Evolutionary conservation across 2,888 invertebrate genomes (phyloP).

Genomic region (Microctonus brassicae): DNA sequence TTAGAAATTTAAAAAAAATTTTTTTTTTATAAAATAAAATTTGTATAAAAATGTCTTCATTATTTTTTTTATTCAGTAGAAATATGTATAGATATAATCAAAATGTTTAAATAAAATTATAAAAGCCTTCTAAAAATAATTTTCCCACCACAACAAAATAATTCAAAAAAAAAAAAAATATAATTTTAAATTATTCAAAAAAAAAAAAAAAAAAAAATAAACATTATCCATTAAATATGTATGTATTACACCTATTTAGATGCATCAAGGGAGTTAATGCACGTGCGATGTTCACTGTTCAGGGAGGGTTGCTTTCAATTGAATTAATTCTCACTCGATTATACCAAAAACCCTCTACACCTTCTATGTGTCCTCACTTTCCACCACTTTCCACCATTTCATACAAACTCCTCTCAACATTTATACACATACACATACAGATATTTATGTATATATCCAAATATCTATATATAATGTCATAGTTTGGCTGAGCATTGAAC

Average conservation of each 20-base stretch:
- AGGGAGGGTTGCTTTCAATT: constrained; percentile 13
- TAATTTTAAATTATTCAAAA: too few relatives aligned
- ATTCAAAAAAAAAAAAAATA: too few relatives aligned
- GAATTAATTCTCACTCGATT: constrained; percentile 31
- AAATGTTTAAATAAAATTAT: too few relatives aligned
- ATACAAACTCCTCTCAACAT: neutral
- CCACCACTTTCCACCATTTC: constrained; percentile 9
- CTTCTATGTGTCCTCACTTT: neutral
- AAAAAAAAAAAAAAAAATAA: too few relatives aligned
- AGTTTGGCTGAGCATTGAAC: neutral
- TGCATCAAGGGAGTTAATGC: constrained; percentile 15
- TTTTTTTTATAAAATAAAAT: too few relatives aligned
- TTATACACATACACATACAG: neutral
- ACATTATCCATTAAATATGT: neutral
- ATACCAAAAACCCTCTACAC: neutral
- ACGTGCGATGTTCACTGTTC: constrained; percentile 22
- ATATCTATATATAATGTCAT: neutral
- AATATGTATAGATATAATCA: too few relatives aligned
- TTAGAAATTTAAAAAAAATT: too few relatives aligned
- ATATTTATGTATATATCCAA: neutral
- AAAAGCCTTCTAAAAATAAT: too few relatives aligned
- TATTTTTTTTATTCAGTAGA: too few relatives aligned
- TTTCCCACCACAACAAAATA: too few relatives aligned
- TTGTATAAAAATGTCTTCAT: too few relatives aligned
- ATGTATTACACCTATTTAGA: neutral